These are phyloP conservation scores for Vanessa cardui DNA, from an alignment of 2,888 invertebrate species.

Conservation along the genomic window DNA sequence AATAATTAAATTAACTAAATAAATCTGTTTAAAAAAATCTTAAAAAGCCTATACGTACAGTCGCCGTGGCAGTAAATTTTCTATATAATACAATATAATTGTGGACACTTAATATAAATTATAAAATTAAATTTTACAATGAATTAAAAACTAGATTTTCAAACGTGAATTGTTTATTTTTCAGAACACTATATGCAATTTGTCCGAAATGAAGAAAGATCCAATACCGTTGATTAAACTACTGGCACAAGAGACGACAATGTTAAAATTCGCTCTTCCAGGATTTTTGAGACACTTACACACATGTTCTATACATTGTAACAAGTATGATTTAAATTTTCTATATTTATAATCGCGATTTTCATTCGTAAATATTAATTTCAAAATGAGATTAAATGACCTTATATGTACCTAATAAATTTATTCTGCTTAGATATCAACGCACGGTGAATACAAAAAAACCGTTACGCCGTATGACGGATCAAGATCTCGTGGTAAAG, in stretches of 20 bases:
- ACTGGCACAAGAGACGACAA: conserved; percentile 60
- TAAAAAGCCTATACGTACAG: too few species aligned
- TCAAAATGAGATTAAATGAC: background rate
- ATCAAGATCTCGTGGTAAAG: conserved; percentile 61
- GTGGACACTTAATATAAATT: too few species aligned
- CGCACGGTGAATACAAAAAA: conserved; percentile 38
- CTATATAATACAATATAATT: too few species aligned
- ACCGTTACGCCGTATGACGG: conserved; percentile 54
- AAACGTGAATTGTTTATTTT: background rate
- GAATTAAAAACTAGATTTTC: too few species aligned
- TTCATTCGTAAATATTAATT: background rate
- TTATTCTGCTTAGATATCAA: conserved; percentile 42
- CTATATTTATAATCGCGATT: background rate
- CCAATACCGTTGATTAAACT: conserved; percentile 59
- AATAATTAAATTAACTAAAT: too few species aligned
- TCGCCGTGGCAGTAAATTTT: too few species aligned
- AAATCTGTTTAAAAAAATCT: too few species aligned
- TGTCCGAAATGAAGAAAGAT: conserved; percentile 40
- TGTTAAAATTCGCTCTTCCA: conserved; percentile 62
- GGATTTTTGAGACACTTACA: conserved; percentile 49
- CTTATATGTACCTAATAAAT: background rate
- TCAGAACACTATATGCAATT: background rate
- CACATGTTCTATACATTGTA: conserved; percentile 22
- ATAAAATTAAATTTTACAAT: too few species aligned
- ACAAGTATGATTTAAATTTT: background rate